Evolutionary conservation across 1,140 invertebrate genomes (phyloP).

Genomic region (Belonocnema kinseyi): DNA sequence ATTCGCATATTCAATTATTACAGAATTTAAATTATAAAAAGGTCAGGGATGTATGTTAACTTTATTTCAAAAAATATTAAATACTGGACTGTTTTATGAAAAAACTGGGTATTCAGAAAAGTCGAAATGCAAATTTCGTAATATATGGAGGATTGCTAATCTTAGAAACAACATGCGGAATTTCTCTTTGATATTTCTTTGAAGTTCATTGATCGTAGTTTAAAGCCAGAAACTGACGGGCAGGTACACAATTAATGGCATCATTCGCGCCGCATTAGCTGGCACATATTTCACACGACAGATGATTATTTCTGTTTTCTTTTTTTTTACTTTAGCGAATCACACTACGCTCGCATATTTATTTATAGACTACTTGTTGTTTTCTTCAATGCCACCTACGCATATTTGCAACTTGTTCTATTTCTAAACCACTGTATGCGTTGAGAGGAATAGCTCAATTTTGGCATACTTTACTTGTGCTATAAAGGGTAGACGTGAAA

Average conservation of each 20-base stretch:
- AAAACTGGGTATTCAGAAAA: neutral
- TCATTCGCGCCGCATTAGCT: neutral
- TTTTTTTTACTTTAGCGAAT: neutral
- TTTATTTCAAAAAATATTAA: no score
- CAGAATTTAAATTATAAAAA: no score
- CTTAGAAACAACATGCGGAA: no score
- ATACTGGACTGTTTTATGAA: no score
- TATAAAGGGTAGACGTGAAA: neutral
- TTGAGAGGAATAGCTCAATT: neutral
- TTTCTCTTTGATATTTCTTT: no score
- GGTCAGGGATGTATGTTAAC: no score
- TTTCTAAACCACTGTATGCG: neutral
- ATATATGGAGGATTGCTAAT: neutral
- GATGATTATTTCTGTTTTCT: neutral
- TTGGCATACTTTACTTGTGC: neutral
- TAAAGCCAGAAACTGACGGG: no score
- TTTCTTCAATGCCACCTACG: conserved; percentile 17
- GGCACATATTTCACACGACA: neutral
- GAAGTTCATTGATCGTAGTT: no score
- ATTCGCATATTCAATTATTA: no score
- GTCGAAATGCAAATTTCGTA: neutral
- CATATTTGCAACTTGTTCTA: neutral
- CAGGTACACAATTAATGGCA: neutral
- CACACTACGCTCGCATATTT: neutral
- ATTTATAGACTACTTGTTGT: conserved; percentile 13